These are phyloP conservation scores for Mesocentrotus franciscanus DNA, from an alignment of 53 echinoderm and acorn worm species.

Conservation along the genomic window DNA sequence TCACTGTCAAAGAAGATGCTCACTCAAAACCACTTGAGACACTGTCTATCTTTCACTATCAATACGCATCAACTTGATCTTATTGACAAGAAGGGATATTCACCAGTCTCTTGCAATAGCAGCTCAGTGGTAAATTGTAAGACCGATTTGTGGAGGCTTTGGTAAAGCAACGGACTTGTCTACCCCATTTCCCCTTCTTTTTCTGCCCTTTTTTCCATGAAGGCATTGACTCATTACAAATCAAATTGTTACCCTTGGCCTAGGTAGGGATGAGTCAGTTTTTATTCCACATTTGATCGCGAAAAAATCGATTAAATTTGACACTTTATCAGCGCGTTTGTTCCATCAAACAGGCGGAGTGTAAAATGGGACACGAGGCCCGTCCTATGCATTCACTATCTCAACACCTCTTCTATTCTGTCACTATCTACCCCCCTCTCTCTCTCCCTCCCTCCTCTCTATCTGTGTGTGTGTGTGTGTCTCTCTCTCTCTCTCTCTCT, in stretches of 20 bases:
- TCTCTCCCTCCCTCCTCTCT: background rate
- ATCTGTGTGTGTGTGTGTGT: too few relatives aligned
- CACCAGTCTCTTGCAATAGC: background rate
- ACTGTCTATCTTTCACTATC: background rate
- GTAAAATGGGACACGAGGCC: background rate
- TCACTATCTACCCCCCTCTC: background rate
- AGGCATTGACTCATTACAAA: background rate
- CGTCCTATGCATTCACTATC: background rate
- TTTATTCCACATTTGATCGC: constrained; percentile 7
- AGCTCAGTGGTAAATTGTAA: too few relatives aligned
- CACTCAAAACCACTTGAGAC: background rate
- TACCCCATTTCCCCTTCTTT: background rate
- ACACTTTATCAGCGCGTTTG: background rate
- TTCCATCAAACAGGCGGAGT: constrained; percentile 16
- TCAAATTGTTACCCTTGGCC: constrained; percentile 32
- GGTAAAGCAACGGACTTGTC: background rate
- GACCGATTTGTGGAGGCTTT: too few relatives aligned
- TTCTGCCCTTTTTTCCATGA: background rate
- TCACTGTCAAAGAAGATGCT: background rate
- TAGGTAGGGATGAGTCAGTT: background rate
- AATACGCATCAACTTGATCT: background rate
- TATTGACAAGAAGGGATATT: background rate
- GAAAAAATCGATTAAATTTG: constrained; percentile 34
- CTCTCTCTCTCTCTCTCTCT: background rate
- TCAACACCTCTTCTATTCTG: background rate